Conservation (phyloP, 2,113 vertebrate genomes). For the Heptranchias perlo region DNA sequence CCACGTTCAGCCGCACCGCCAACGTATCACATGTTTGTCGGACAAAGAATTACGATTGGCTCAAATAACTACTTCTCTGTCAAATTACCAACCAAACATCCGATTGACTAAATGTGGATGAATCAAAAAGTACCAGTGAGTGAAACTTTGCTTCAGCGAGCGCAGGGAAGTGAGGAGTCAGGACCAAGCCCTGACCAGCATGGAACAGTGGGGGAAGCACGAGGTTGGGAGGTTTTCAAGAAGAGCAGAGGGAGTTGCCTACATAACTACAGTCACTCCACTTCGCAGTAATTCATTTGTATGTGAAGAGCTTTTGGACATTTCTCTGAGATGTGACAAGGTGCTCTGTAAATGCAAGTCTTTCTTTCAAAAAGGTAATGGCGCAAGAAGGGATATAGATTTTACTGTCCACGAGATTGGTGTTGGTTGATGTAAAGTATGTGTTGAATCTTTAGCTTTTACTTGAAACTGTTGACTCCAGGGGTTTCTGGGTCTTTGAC, state of each 20-base stretch:
- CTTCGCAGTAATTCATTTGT: neutral
- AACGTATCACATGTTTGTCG: neutral
- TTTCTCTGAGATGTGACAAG: neutral
- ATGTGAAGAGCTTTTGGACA: neutral
- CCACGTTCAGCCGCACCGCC: neutral
- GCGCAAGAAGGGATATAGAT: neutral
- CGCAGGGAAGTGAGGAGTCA: neutral
- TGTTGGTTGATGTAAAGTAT: neutral
- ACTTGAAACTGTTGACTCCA: constrained; percentile 42
- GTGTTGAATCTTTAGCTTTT: neutral
- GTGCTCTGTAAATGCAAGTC: neutral
- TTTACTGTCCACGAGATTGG: neutral
- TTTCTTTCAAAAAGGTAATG: neutral
- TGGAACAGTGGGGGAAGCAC: neutral
- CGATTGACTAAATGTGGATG: neutral
- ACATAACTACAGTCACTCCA: neutral
- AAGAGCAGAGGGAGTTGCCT: neutral
- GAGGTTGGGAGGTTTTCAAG: neutral
- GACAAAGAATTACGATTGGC: neutral
- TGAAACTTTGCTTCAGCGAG: neutral
- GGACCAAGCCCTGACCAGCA: neutral
- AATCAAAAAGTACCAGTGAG: neutral
- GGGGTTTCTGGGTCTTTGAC: constrained; percentile 45
- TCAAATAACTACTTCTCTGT: neutral
- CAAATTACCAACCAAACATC: neutral